These are phyloP conservation scores for Sus cebifrons DNA, from an alignment of 2,797 vertebrate genomes.

Conservation along the genomic window DNA sequence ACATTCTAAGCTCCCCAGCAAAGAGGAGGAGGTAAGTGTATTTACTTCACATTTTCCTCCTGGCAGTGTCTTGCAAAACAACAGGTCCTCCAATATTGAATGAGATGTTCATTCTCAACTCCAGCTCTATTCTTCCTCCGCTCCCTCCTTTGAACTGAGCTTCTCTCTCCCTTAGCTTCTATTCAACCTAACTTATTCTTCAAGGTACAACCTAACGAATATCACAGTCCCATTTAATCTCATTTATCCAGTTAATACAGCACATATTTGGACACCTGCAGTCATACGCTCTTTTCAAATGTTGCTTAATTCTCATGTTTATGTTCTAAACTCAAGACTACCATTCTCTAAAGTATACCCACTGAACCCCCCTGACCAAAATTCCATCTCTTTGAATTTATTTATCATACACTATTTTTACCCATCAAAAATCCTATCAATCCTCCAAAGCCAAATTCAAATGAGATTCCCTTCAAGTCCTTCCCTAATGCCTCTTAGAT, in stretches of 20 bases:
- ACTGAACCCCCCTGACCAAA: background rate
- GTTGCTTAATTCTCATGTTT: background rate
- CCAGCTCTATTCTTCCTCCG: background rate
- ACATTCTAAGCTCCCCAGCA: background rate
- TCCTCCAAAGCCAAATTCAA: slow-evolving; percentile 57
- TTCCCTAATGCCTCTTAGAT: background rate
- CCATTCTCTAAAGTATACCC: background rate
- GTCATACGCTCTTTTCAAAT: background rate
- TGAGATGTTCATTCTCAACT: background rate
- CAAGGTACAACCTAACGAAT: slow-evolving; percentile 42
- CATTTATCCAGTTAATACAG: background rate
- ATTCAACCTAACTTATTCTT: background rate
- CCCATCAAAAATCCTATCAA: slow-evolving; percentile 2
- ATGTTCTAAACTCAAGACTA: background rate
- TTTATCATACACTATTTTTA: background rate
- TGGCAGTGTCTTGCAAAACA: background rate
- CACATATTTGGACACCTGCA: slow-evolving; percentile 15
- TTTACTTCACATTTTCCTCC: background rate
- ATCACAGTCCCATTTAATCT: background rate
- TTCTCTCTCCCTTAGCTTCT: background rate
- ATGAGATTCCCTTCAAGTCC: background rate
- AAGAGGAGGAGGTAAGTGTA: background rate
- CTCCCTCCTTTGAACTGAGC: background rate
- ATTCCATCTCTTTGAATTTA: background rate
- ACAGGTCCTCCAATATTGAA: background rate